phyloP scores from a whole-genome alignment of 1,140 invertebrate genomes.

The Eubasilissa regina region DNA sequence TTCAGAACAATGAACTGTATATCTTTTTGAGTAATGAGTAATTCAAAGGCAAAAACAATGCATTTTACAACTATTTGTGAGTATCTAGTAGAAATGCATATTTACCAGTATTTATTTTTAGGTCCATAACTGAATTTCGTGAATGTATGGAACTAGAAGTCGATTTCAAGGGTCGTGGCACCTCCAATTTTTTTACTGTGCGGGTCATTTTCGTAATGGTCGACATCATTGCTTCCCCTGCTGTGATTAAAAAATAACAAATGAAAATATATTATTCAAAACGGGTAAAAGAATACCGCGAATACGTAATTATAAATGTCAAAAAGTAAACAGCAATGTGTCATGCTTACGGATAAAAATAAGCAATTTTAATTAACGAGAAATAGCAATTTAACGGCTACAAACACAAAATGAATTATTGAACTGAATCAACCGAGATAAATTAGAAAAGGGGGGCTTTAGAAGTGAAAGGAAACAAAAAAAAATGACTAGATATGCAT shows the following conservation, averaged over 20 bases:
- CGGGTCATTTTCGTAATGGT: slow-evolving; percentile 70
- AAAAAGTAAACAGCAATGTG: slow-evolving; percentile 44
- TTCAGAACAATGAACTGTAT: too few species aligned
- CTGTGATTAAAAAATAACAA: slow-evolving; percentile 48
- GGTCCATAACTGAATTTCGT: slow-evolving; percentile 69
- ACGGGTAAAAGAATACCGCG: slow-evolving; percentile 28
- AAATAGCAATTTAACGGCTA: background rate
- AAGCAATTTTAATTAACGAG: background rate
- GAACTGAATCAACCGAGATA: background rate
- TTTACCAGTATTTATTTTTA: slow-evolving; percentile 71
- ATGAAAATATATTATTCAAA: slow-evolving; percentile 43
- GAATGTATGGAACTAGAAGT: slow-evolving; percentile 71
- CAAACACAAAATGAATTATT: background rate
- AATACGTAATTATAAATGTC: slow-evolving; percentile 38
- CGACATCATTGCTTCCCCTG: slow-evolving; percentile 53
- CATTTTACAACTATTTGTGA: too few species aligned
- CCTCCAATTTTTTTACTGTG: slow-evolving; percentile 80
- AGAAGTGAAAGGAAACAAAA: slow-evolving; percentile 30
- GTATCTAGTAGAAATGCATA: background rate
- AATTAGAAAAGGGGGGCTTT: slow-evolving; percentile 4
- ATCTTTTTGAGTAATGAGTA: too few species aligned
- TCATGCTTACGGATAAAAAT: slow-evolving; percentile 14
- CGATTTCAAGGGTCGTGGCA: slow-evolving; percentile 81
- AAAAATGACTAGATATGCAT: slow-evolving; percentile 8
- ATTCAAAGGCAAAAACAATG: too few species aligned